Evolutionary conservation across 1,140 invertebrate genomes (phyloP).

Genomic region (Drosophila azteca): DNA sequence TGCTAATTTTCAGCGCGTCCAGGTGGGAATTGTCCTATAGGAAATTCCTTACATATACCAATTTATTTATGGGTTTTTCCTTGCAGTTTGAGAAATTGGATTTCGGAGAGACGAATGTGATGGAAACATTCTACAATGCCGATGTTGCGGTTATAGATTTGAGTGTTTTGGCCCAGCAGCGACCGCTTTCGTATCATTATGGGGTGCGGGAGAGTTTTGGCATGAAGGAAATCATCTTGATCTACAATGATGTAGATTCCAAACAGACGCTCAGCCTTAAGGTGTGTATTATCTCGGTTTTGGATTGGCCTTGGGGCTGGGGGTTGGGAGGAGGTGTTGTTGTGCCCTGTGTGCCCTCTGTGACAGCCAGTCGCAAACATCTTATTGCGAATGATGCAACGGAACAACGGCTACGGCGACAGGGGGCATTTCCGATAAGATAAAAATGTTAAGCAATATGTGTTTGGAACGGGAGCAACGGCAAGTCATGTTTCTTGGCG

Average conservation of each 20-base stretch:
- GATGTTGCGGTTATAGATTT: conserved; percentile 99
- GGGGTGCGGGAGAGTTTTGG: conserved; percentile 99
- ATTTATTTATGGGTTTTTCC: neutral
- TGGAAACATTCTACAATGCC: conserved; percentile 97
- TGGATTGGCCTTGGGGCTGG: neutral
- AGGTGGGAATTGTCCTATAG: conserved; percentile 85
- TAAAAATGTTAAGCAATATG: conserved; percentile 61
- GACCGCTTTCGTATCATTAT: conserved; percentile 97
- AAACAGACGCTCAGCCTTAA: conserved; percentile 93
- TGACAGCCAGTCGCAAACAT: conserved; percentile 53
- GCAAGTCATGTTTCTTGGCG: conserved; percentile 25
- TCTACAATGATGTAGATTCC: conserved; percentile 95
- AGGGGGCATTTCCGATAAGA: conserved; percentile 60
- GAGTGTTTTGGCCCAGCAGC: conserved; percentile 94
- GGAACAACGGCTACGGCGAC: conserved; percentile 3
- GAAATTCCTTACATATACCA: conserved; percentile 37
- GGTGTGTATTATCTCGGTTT: conserved; percentile 84
- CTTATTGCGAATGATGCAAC: conserved; percentile 49
- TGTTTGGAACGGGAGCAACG: conserved; percentile 51
- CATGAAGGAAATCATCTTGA: conserved; percentile 98
- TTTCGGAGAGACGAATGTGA: conserved; percentile 93
- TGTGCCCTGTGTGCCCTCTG: neutral
- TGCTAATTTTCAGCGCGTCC: conserved; percentile 92
- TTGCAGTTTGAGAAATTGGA: conserved; percentile 93
- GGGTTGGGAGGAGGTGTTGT: conserved; percentile 7